Evolutionary conservation across 2,113 vertebrate genomes (phyloP), one percentile per base, ranked within the genome.

Genomic region (Chlorodrepanis virens): DNA sequence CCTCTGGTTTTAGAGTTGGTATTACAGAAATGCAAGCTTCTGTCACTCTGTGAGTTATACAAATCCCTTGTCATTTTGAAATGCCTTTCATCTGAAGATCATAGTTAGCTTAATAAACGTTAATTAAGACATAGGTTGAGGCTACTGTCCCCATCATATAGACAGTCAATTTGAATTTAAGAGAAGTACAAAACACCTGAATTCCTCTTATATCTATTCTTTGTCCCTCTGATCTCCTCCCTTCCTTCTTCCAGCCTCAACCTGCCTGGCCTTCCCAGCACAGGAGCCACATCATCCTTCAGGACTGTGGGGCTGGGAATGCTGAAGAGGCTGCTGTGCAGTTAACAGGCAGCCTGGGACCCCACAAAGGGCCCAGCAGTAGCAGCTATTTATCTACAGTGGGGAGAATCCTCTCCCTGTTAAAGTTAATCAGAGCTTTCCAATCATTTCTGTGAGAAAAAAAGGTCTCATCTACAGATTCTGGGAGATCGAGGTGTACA

Each of bases 51-150:
- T 57, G 64, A 70, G 68, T 94, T 89, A 57, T 35, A 91, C 61
- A 90, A 91, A 94, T 91, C 60, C 64, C 83, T 88, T 90, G 83
- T 60, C 67, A 53, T 92, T 90, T 96, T 90, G 86, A 91, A 91
- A 83, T 89, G 64, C 44, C 69, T 95, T 96, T 97, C 59, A 71
- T 93, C 75, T 84, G 42, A 79, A 94, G 57, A 93, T 70, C 65
- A 52, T 70, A 60, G 77, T 84, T 94, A 86, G 61, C 69, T 96
- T 95, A 72, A 70, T 81, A 94, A 94, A 80, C 47, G 21, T 81
- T 93, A 89, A 93, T 70, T 95, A 78, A 84, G 68, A 56, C 57
- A 47, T 86, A 16, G 76, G 39, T 64, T 15, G 12, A 77, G 29
- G 35, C 33, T 90, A 47, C 69, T 50, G 27, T 81, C 20, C 14